These are phyloP conservation scores for Lycocorax pyrrhopterus DNA, from an alignment of 2,113 vertebrate species.

Conservation along the genomic window DNA sequence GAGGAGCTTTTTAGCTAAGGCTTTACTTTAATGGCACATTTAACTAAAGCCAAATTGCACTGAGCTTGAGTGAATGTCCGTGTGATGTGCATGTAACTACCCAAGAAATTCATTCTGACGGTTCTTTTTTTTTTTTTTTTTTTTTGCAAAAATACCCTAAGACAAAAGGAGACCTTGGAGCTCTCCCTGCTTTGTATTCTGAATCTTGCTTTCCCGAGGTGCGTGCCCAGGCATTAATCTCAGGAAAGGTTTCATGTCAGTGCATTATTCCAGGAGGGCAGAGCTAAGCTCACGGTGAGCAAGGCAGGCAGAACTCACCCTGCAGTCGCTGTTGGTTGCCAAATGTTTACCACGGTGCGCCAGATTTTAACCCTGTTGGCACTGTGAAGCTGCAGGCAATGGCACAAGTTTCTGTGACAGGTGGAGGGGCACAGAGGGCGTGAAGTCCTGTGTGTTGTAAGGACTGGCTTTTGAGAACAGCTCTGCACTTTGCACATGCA, in stretches of 20 bases:
- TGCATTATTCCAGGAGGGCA: not conserved
- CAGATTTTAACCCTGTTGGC: not conserved
- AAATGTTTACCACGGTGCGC: not conserved
- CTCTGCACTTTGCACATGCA: fast-evolving
- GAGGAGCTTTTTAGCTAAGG: conserved; percentile 5
- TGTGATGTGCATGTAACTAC: conserved; percentile 29
- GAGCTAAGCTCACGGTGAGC: not conserved
- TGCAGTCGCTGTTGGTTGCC: not conserved
- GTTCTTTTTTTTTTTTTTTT: not conserved
- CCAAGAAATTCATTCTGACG: conserved; percentile 35
- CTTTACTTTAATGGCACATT: conserved; percentile 50
- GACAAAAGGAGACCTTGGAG: conserved; percentile 3
- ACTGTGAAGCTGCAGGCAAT: not conserved
- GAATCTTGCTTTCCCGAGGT: not conserved
- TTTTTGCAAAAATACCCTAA: not conserved
- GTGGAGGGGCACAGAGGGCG: not conserved
- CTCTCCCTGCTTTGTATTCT: conserved; percentile 9
- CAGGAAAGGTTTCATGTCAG: not conserved
- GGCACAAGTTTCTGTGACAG: fast-evolving
- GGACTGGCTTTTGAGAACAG: not conserved
- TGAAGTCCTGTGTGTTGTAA: not conserved
- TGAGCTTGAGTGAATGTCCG: not conserved
- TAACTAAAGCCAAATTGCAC: conserved; percentile 40
- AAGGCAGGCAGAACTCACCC: not conserved
- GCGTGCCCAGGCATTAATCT: not conserved